These are phyloP conservation scores for Neopipo cinnamomea DNA, from an alignment of 2,113 vertebrate genomes.

Conservation along the genomic window DNA sequence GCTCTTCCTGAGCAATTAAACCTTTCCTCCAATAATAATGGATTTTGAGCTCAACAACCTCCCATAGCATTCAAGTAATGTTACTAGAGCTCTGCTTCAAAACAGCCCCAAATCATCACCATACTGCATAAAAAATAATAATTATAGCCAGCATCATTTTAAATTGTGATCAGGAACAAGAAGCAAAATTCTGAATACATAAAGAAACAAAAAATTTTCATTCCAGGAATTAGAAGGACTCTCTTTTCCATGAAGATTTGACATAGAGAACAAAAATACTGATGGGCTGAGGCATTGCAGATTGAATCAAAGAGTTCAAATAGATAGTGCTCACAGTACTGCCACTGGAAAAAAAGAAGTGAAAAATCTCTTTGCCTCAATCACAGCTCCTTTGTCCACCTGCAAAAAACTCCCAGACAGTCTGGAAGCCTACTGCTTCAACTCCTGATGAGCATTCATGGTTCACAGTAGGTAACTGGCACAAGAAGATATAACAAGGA, in stretches of 20 bases:
- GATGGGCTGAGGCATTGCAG: background rate
- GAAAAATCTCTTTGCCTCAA: constrained; percentile 24
- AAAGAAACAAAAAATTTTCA: background rate
- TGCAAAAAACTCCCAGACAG: constrained; percentile 4
- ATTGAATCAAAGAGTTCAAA: constrained; percentile 19
- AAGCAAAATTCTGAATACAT: background rate
- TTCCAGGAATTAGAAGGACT: background rate
- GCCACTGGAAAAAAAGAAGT: background rate
- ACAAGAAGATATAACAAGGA: constrained; percentile 10
- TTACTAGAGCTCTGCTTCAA: background rate
- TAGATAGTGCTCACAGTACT: background rate
- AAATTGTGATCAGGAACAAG: background rate
- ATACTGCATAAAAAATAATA: background rate
- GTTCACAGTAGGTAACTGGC: constrained; percentile 11
- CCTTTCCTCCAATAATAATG: background rate
- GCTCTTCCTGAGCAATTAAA: background rate
- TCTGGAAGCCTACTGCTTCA: constrained; percentile 6
- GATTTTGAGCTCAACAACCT: background rate
- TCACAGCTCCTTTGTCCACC: constrained; percentile 61
- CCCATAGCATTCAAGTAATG: background rate
- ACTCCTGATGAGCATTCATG: constrained; percentile 41
- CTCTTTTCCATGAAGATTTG: background rate
- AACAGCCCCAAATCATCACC: background rate
- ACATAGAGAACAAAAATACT: background rate
- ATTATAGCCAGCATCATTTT: background rate